phyloP scores from a whole-genome alignment of 1,140 invertebrate genomes.

The Diuraphis noxia region DNA sequence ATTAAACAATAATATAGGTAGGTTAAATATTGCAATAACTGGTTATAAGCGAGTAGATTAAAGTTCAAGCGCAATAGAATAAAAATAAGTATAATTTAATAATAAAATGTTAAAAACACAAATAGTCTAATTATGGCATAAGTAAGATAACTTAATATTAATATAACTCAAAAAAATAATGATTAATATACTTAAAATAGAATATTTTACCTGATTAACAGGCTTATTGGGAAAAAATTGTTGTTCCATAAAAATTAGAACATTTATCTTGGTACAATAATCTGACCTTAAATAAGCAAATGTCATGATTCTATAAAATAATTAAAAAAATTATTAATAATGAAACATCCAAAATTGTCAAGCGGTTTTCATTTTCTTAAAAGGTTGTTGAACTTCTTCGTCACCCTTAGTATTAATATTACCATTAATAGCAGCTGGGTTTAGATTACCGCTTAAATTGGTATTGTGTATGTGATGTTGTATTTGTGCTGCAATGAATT shows the following conservation, averaged over 20 bases:
- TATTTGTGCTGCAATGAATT: constrained; percentile 48
- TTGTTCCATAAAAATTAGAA: constrained; percentile 7
- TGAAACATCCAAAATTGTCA: constrained; percentile 21
- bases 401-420: constrained; percentile 39
- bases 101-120: constrained; percentile 51
- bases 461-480: constrained; percentile 47
- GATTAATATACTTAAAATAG: not conserved
- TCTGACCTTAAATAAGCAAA: not conserved
- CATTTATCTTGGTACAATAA: not conserved
- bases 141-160: constrained; percentile 21
- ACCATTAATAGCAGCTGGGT: constrained; percentile 38
- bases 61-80: constrained; percentile 45
- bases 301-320: constrained; percentile 23
- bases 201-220: not conserved
- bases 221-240: not conserved
- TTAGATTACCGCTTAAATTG: constrained; percentile 35
- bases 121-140: constrained; percentile 40
- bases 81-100: constrained; percentile 35
- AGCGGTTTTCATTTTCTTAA: constrained; percentile 52
- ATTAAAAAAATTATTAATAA: not conserved
- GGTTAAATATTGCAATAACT: constrained; percentile 47
- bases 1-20: constrained; percentile 49
- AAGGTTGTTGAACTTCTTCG: constrained; percentile 43
- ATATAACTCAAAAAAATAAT: constrained; percentile 39
- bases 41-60: constrained; percentile 41